Evolutionary conservation across 2,888 invertebrate species (phyloP).

Genomic region (Embidobia sp.): DNA sequence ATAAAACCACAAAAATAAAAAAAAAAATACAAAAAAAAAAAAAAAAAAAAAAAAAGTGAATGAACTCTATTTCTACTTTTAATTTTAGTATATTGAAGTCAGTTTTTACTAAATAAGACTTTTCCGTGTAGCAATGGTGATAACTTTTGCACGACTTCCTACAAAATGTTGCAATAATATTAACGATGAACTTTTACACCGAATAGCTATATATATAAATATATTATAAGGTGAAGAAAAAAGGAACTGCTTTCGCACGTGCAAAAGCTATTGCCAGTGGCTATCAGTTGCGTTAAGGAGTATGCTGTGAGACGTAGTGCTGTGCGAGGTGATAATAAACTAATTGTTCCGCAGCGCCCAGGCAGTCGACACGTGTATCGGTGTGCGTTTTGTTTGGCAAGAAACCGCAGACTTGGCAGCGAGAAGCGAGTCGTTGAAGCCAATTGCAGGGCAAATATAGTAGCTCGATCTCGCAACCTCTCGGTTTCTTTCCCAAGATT

Average conservation of each 20-base stretch:
- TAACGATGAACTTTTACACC: slow-evolving; percentile 24
- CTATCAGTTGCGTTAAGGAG: slow-evolving; percentile 27
- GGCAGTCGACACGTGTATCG: slow-evolving; percentile 51
- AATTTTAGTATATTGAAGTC: no score
- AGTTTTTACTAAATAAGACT: no score
- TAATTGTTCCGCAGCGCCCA: slow-evolving; percentile 67
- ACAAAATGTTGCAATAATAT: slow-evolving; percentile 32
- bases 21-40: no score
- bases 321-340: slow-evolving; percentile 51
- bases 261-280: slow-evolving; percentile 32
- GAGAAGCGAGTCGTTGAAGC: slow-evolving; percentile 31
- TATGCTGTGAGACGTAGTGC: slow-evolving; percentile 30
- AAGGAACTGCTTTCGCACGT: neutral
- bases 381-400: slow-evolving; percentile 52
- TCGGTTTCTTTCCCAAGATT: slow-evolving; percentile 19
- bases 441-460: slow-evolving; percentile 13
- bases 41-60: no score
- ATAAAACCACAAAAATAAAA: no score
- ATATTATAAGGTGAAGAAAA: no score
- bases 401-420: slow-evolving; percentile 39
- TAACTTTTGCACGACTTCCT: no score
- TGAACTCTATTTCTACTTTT: no score
- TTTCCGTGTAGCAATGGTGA: no score
- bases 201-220: no score
- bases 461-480: slow-evolving; percentile 6